phyloP scores from a whole-genome alignment of 1,140 invertebrate species.

The Drosophila willistoni region DNA sequence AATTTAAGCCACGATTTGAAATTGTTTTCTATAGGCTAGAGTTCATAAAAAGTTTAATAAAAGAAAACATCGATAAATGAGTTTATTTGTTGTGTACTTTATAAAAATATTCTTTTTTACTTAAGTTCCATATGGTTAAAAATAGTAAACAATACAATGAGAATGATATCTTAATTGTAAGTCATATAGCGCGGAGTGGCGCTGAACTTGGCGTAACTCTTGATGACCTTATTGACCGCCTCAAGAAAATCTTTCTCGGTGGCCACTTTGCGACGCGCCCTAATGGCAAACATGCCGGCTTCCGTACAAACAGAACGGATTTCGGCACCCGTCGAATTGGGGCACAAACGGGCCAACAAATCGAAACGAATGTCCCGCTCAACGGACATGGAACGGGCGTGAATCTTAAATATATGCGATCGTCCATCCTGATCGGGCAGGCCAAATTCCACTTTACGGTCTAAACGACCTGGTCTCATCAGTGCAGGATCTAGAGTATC shows the following conservation, averaged over 20 bases:
- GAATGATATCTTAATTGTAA: constrained; percentile 92
- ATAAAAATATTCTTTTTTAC: constrained; percentile 25
- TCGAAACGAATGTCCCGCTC: constrained; percentile 99
- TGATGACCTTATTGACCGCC: constrained; percentile 99
- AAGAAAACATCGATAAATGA: too few relatives aligned
- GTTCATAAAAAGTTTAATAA: background rate
- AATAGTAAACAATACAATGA: constrained; percentile 29
- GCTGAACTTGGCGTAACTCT: constrained; percentile 99
- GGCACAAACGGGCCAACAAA: constrained; percentile 96
- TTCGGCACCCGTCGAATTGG: constrained; percentile 99
- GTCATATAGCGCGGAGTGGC: constrained; percentile 99
- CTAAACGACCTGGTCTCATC: constrained; percentile 98
- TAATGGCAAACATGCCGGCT: constrained; percentile 99
- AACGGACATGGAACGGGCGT: constrained; percentile 99
- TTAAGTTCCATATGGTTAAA: constrained; percentile 7
- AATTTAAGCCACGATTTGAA: too few relatives aligned
- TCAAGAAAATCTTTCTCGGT: constrained; percentile 99
- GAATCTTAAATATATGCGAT: constrained; percentile 99
- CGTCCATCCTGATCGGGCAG: constrained; percentile 98
- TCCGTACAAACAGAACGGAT: constrained; percentile 99
- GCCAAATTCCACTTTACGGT: constrained; percentile 99
- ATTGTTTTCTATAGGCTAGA: constrained; percentile 31
- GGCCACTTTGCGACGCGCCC: constrained; percentile 98
- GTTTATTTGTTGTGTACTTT: background rate
- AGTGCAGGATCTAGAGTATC: constrained; percentile 99